Conservation (phyloP, 2,113 vertebrate species). For the Gopherus flavomarginatus region DNA sequence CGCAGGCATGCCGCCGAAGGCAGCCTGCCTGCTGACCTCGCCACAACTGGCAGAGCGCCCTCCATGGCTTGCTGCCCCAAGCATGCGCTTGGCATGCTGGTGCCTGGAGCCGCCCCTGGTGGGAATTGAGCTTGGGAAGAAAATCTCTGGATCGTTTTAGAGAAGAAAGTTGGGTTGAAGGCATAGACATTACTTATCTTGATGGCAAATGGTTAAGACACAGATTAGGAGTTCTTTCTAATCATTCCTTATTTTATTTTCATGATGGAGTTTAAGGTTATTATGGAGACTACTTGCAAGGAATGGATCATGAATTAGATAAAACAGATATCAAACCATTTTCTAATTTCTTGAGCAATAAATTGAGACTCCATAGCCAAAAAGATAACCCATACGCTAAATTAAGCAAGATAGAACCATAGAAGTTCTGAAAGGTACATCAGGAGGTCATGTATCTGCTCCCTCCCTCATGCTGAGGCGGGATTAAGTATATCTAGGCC, state of each 20-base stretch:
- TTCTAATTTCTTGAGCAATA: background rate
- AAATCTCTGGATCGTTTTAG: rapidly evolving
- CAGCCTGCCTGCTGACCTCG: too few relatives aligned
- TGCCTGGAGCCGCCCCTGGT: too few relatives aligned
- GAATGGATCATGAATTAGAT: background rate
- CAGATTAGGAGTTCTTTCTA: background rate
- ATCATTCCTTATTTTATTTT: background rate
- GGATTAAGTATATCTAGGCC: background rate
- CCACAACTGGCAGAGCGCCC: too few relatives aligned
- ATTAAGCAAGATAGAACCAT: background rate
- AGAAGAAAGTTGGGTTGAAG: background rate
- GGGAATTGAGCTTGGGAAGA: background rate
- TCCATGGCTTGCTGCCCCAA: too few relatives aligned
- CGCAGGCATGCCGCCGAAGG: too few relatives aligned
- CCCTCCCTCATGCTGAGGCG: background rate
- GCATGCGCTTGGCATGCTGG: too few relatives aligned
- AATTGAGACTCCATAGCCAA: background rate
- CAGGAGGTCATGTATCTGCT: background rate
- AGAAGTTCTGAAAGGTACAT: background rate
- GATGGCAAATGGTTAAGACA: background rate
- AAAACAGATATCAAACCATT: background rate
- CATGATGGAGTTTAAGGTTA: background rate
- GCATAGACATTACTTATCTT: background rate
- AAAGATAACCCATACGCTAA: background rate
- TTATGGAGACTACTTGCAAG: background rate